Evolutionary conservation across 2,888 invertebrate genomes (phyloP).

Genomic region (Aethes cnicana): DNA sequence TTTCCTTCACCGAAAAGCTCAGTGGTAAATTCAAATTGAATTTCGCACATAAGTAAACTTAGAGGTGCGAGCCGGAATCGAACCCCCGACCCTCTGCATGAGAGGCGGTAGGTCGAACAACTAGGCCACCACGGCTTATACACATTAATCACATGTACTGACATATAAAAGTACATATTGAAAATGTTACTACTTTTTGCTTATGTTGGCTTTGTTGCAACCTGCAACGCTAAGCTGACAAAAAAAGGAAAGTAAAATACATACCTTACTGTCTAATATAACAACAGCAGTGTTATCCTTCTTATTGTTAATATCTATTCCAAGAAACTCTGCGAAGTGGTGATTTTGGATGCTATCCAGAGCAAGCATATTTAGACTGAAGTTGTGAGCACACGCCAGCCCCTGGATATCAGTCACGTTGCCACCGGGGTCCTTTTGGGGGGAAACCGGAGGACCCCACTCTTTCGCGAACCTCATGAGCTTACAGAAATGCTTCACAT

Average conservation of each 20-base stretch:
- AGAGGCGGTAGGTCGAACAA: no score
- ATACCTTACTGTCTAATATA: conserved; percentile 87
- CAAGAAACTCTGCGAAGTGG: conserved; percentile 89
- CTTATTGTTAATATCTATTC: conserved; percentile 84
- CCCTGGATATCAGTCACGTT: conserved; percentile 69
- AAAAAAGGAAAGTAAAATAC: conserved; percentile 34
- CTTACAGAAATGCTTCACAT: conserved; percentile 65
- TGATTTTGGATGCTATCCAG: conserved; percentile 88
- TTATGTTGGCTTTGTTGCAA: no score
- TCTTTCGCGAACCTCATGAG: conserved; percentile 66
- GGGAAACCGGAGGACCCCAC: conserved; percentile 59
- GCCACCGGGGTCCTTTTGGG: conserved; percentile 40
- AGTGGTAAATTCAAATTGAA: no score
- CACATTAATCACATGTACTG: no score
- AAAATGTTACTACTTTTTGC: no score
- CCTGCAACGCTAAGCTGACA: no score
- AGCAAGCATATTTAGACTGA: conserved; percentile 78
- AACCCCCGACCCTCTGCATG: no score
- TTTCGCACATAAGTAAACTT: no score
- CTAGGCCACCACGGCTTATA: no score
- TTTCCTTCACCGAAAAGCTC: no score
- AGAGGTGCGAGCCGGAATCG: no score
- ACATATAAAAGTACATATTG: no score
- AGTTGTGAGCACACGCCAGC: conserved; percentile 69
- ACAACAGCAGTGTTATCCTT: conserved; percentile 86